Evolutionary conservation across 2,888 invertebrate genomes (phyloP), one percentile per base, ranked within the genome.

Genomic region (Ormyrus pomaceus): DNA sequence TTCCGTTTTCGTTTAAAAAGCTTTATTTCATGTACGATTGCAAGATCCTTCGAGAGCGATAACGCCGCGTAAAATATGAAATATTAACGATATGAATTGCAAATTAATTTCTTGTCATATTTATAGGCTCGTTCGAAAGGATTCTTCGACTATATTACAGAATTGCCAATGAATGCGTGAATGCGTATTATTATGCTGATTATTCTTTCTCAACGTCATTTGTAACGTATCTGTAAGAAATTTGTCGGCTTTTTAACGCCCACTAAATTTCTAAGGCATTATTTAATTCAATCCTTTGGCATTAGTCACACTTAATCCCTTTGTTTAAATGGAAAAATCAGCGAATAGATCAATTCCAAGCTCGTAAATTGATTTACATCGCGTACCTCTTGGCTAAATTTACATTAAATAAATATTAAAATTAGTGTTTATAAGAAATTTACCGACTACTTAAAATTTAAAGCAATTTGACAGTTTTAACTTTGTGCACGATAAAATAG

Each of bases 201-300:
- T 79, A 50, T 64, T 74, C 65, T 79, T 74, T 70, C 72, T 11
- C 74, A 79, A 79, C 79, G 59, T 74, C 70, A 65, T 79, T 74
- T 74, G 65, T 79, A 79, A 74, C 53, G 11, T 11, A 65, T 56
- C 19, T 45, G 13, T 10, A 51, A 77, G 61, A 73, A 73, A 73
- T 78, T 68, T 53, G 72, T 72, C 55, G 8, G 34, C 9, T 78
- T 62, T 68, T 78, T 53, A 73, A 73, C 78, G 62, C 72, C 72
- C 68, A 73, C 78, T 48, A 78, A 72, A 61, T 55, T 61, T 58
- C 72, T 61, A 34, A 59, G 61, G 13, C 19, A 66, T 72, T 66
- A 78, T 59, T 19, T 19, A 19, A 19, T 19, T 19, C 59, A 66
- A 65, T 71, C 51, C 61, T 70, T 50, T 8, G 45, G 11, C 46